Base-by-base conservation (phyloP, 2,113 vertebrate species). In the Furnarius figulus region DNA sequence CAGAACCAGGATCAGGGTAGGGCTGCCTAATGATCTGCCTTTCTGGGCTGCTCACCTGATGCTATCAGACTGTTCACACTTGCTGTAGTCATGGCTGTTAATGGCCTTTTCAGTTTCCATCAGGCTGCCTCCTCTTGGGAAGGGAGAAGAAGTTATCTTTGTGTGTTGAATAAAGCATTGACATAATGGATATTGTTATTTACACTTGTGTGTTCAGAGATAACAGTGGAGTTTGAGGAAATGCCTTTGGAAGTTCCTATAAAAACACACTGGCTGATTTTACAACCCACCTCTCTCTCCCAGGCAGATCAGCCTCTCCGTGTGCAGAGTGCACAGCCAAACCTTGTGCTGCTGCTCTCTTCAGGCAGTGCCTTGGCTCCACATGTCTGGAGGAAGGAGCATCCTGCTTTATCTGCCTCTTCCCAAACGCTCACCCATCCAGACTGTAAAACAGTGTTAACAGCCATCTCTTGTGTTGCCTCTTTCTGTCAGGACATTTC, bases 171-270 rank as follows among this genome's bases (percentile, higher is more conserved):
- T 39, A 95, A 92, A 87, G 46, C 83, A 35, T 19, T 8, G 58
- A 58, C 80, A 81, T 63, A 58, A 75, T 71, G 76, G 85, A 55
- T 84, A 13, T 78, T 90, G 82, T 95, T 96, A 76, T 86, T 95
- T 93, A 86, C 90, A 28, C 53, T 75, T 27, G 73, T 70, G 77
- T 66, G 59, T 53, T 76, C 25, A 2, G 77, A 82, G 86, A 33
- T 42, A 89, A 46, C 44, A 9, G 73, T 11, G 37, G 61, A 61
- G 73, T 89, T 85, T 24, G 88, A 89, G 84, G 80, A 82, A 71
- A 73, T 70, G 86, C 90, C 83, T 93, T 58, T 89, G 92, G 86
- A 93, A 68, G n/a, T 87, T 79, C 3, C 67, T 78, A 10, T 31
- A 76, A 79, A 71, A 93, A 65, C 83, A 67, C 35, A 42, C 9